Evolutionary conservation across 1,140 invertebrate species (phyloP).

Genomic region (Drosophila mayri): DNA sequence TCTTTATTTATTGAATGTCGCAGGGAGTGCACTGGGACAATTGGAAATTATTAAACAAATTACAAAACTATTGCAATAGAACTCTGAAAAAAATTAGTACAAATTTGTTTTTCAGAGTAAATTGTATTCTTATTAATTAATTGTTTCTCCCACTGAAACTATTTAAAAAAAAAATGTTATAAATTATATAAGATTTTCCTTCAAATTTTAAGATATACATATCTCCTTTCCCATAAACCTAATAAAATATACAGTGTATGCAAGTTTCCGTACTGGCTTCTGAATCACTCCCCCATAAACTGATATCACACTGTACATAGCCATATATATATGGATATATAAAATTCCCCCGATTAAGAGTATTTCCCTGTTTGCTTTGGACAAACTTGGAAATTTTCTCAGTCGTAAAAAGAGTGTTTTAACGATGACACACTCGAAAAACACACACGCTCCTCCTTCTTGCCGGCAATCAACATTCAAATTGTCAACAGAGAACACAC

Average conservation of each 20-base stretch:
- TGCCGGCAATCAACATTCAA: slow-evolving; percentile 59
- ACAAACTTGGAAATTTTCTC: slow-evolving; percentile 19
- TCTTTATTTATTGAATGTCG: slow-evolving; percentile 3
- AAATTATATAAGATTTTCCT: no score
- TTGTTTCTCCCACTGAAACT: no score
- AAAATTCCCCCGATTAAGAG: slow-evolving; percentile 48
- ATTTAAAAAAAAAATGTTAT: no score
- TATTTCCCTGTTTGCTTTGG: slow-evolving; percentile 35
- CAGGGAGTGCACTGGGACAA: slow-evolving; percentile 7
- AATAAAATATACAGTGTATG: neutral
- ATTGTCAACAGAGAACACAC: slow-evolving; percentile 42
- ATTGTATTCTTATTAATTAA: no score
- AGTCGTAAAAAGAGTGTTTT: slow-evolving; percentile 68
- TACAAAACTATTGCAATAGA: neutral
- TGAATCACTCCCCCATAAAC: slow-evolving; percentile 19
- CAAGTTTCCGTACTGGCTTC: slow-evolving; percentile 4
- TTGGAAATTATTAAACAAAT: no score
- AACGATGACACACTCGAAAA: slow-evolving; percentile 70
- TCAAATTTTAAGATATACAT: neutral
- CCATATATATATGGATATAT: neutral
- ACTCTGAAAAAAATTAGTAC: neutral
- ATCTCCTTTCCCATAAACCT: accelerated
- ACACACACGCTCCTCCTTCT: slow-evolving; percentile 1
- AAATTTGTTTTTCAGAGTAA: no score
- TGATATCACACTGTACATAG: slow-evolving; percentile 20